These are phyloP conservation scores for Halichondria panicea DNA, from an alignment of 37 sponge, comb jelly and placozoan species.

Conservation along the genomic window DNA sequence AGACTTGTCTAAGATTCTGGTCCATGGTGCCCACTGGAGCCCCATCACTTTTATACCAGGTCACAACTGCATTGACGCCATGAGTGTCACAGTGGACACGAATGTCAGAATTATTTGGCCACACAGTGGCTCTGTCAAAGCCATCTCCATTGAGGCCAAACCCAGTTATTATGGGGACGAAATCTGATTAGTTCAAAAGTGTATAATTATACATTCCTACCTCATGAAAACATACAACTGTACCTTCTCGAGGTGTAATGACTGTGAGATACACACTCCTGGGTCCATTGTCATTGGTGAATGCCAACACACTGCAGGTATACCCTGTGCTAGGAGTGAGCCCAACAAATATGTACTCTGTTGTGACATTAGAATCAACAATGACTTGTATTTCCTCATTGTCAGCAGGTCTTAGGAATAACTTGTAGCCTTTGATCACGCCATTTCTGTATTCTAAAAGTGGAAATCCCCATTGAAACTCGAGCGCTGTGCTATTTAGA, in stretches of 20 bases:
- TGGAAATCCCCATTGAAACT: conserved; percentile 23
- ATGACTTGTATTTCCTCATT: neutral
- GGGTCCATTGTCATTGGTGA: conserved; percentile 43
- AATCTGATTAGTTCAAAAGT: neutral
- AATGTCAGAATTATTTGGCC: neutral
- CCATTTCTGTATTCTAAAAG: conserved; percentile 9
- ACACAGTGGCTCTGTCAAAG: neutral
- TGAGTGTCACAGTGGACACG: neutral
- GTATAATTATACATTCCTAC: neutral
- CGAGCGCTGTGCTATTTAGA: conserved; percentile 32
- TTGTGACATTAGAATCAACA: neutral
- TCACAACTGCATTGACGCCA: neutral
- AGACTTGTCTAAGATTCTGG: conserved; percentile 11
- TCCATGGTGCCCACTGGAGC: neutral
- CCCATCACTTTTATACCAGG: conserved; percentile 26
- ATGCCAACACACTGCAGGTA: conserved; percentile 25
- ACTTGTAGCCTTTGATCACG: conserved; percentile 23
- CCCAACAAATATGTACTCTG: conserved; percentile 6
- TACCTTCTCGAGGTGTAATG: conserved; percentile 9
- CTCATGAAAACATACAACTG: neutral
- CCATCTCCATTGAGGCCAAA: conserved; percentile 46
- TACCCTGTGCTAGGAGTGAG: conserved; percentile 18
- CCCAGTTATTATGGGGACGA: neutral
- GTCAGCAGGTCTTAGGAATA: neutral
- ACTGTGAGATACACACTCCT: conserved; percentile 22